These are phyloP conservation scores for Opisthocomus hoazin DNA, from an alignment of 2,113 vertebrate genomes.

Conservation along the genomic window DNA sequence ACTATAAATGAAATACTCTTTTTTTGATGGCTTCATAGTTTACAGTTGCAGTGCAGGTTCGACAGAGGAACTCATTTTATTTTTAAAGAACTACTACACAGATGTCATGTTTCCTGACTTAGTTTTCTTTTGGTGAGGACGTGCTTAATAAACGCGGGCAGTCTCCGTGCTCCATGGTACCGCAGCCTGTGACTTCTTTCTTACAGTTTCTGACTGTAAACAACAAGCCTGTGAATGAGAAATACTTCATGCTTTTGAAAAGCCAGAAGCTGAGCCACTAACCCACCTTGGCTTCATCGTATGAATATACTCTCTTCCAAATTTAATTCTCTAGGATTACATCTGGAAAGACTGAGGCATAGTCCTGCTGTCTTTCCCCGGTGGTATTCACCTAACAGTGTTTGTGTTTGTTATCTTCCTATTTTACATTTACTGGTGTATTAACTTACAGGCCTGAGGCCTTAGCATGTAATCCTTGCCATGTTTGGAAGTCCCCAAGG, in stretches of 20 bases:
- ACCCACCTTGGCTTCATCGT: background rate
- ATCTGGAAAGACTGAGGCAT: background rate
- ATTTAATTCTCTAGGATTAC: background rate
- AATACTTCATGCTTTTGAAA: background rate
- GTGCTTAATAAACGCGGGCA: background rate
- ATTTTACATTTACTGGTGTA: background rate
- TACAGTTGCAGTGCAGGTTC: background rate
- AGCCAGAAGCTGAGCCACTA: background rate
- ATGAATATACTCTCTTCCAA: background rate
- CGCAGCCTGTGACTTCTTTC: background rate
- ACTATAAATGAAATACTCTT: background rate
- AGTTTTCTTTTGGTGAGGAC: background rate
- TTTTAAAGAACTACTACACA: fast-evolving
- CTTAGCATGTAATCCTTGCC: background rate
- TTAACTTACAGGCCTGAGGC: background rate
- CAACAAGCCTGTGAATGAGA: background rate
- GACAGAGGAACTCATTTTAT: background rate
- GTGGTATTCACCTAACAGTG: background rate
- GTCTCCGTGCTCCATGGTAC: background rate
- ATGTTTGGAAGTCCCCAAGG: background rate
- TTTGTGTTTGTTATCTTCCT: background rate
- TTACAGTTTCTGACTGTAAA: background rate
- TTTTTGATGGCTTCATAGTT: background rate
- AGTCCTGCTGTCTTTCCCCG: background rate
- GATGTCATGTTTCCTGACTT: background rate